Conservation (phyloP, 35 echinoderm and acorn worm genomes). For the Stichopus chloronotus region DNA sequence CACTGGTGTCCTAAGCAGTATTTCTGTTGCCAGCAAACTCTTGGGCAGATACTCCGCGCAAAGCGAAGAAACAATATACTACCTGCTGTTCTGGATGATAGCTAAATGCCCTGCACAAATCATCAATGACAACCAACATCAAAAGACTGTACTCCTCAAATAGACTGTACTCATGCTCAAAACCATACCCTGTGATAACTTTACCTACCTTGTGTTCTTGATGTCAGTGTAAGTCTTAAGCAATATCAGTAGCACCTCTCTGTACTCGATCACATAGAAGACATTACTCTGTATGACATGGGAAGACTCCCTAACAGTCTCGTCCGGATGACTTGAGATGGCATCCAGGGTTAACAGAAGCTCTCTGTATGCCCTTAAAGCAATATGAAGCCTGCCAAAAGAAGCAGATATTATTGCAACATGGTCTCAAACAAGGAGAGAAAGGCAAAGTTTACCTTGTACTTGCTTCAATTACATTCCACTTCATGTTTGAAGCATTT, state of each 20-base stretch:
- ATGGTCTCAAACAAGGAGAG: neutral
- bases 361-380: slow-evolving; percentile 80
- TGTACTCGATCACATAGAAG: slow-evolving; percentile 90
- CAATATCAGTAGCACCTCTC: slow-evolving; percentile 78
- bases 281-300: slow-evolving; percentile 85
- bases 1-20: too few relatives aligned
- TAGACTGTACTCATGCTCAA: too few relatives aligned
- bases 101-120: too few relatives aligned
- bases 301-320: slow-evolving; percentile 76
- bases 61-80: too few relatives aligned
- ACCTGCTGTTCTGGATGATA: too few relatives aligned
- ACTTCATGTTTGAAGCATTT: neutral
- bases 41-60: too few relatives aligned
- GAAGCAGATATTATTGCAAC: neutral
- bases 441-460: neutral
- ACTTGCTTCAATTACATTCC: neutral
- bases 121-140: too few relatives aligned
- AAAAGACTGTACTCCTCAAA: too few relatives aligned
- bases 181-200: too few relatives aligned
- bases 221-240: slow-evolving; percentile 91
- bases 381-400: slow-evolving; percentile 76
- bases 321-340: slow-evolving; percentile 58
- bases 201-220: slow-evolving; percentile 47
- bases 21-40: too few relatives aligned
- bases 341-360: slow-evolving; percentile 74